phyloP scores from a whole-genome alignment of 2,797 vertebrate genomes.

The Hephaestus fuliginosus region DNA sequence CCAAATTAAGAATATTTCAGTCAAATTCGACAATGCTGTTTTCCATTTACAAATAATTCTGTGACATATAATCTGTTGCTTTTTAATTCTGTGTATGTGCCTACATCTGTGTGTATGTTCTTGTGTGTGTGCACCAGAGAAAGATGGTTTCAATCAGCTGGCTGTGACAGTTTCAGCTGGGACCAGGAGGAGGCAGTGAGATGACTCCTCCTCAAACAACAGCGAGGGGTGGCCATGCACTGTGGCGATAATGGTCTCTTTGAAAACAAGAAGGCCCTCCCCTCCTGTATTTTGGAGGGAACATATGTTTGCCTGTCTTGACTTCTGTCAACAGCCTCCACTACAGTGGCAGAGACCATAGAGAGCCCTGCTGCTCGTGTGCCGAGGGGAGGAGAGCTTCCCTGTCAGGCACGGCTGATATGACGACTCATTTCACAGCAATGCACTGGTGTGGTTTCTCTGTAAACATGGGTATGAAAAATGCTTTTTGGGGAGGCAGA shows the following conservation, averaged over 20 bases:
- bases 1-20: neutral
- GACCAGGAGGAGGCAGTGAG: conserved; percentile 60
- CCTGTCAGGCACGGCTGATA: conserved; percentile 67
- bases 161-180: conserved; percentile 75
- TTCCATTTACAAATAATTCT: conserved; percentile 4
- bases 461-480: conserved; percentile 73
- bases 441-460: conserved; percentile 75
- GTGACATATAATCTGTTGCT: neutral
- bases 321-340: conserved; percentile 80
- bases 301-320: conserved; percentile 79
- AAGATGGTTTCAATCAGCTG: conserved; percentile 64
- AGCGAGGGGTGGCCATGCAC: conserved; percentile 54
- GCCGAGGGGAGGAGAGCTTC: conserved; percentile 49
- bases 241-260: conserved; percentile 71
- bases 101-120: conserved; percentile 24
- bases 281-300: conserved; percentile 74
- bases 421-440: conserved; percentile 77
- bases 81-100: conserved; percentile 11
- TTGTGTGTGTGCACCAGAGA: conserved; percentile 30
- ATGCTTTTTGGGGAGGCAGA: conserved; percentile 57
- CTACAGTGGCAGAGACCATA: conserved; percentile 77
- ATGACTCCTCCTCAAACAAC: conserved; percentile 73
- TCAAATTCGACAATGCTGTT: neutral
- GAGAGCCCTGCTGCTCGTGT: conserved; percentile 56
- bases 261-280: conserved; percentile 65